Evolutionary conservation across 2,888 invertebrate genomes (phyloP).

Genomic region (Napeogenes inachia): DNA sequence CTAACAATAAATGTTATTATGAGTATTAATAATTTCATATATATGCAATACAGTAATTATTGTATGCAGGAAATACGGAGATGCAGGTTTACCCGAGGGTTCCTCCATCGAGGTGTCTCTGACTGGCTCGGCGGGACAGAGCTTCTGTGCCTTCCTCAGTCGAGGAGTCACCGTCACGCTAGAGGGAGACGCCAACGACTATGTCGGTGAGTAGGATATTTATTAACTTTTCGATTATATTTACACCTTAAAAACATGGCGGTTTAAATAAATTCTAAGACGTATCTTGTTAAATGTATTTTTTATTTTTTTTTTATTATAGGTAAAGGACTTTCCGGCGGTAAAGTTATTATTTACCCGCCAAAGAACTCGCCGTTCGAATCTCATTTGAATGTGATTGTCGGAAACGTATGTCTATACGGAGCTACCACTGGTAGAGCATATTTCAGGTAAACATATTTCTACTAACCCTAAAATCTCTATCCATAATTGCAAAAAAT

Average conservation of each 20-base stretch:
- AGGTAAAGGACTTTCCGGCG: constrained; percentile 94
- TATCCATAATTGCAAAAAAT: no score
- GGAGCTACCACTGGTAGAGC: constrained; percentile 93
- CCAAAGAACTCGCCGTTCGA: constrained; percentile 90
- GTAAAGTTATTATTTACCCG: constrained; percentile 94
- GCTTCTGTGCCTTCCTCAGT: constrained; percentile 97
- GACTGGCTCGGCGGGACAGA: constrained; percentile 97
- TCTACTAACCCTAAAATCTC: no score
- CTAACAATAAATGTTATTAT: no score
- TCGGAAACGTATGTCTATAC: constrained; percentile 98
- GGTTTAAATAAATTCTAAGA: no score
- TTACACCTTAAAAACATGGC: no score
- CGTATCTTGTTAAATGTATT: no score
- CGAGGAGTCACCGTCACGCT: constrained; percentile 92
- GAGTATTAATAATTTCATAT: not conserved
- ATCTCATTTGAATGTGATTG: constrained; percentile 96
- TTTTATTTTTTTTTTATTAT: constrained; percentile 11
- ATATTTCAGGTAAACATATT: constrained; percentile 81
- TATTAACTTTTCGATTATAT: not conserved
- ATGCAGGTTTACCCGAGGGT: constrained; percentile 88
- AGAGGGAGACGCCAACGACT: constrained; percentile 99
- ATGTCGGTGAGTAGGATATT: constrained; percentile 83
- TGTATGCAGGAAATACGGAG: constrained; percentile 85
- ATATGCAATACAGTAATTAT: not conserved
- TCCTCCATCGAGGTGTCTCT: constrained; percentile 87